A percentile compares a stretch with the other conserved stretches of the same genome.
Conservation (phyloP, 1,140 invertebrate species). For the Drosophila repleta region DNA sequence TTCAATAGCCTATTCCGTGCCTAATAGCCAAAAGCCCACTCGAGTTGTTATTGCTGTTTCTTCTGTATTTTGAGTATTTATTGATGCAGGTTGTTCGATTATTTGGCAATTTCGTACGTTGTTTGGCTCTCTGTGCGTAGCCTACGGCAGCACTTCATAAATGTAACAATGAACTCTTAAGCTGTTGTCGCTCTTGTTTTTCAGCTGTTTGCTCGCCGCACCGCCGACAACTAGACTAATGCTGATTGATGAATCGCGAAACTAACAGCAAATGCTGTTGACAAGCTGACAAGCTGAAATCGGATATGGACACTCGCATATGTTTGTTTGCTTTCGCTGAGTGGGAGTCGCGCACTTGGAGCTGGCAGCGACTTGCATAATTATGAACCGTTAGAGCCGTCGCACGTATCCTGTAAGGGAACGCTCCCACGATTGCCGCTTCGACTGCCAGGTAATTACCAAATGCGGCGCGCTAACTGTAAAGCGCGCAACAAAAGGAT, state of each 20-base stretch:
- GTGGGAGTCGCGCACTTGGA: slow-evolving; percentile 14
- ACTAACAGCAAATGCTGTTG: slow-evolving; percentile 40
- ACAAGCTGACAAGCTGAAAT: slow-evolving; percentile 54
- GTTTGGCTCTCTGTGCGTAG: neutral
- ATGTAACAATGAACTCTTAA: slow-evolving; percentile 82
- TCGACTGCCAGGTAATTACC: slow-evolving; percentile 52
- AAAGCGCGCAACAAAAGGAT: slow-evolving; percentile 76
- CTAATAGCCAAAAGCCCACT: slow-evolving; percentile 1
- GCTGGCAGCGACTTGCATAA: slow-evolving; percentile 60
- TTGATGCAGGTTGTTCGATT: slow-evolving; percentile 36
- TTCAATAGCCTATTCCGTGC: neutral
- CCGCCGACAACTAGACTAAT: slow-evolving; percentile 60
- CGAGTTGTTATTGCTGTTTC: slow-evolving; percentile 1
- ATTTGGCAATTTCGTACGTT: slow-evolving; percentile 4
- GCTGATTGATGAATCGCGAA: slow-evolving; percentile 67
- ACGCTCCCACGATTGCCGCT: slow-evolving; percentile 64
- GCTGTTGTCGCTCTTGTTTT: slow-evolving; percentile 79
- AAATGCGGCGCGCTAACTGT: slow-evolving; percentile 61
- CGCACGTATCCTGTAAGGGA: slow-evolving; percentile 63
- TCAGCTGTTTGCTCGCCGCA: slow-evolving; percentile 34
- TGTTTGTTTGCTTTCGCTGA: neutral
- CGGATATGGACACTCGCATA: slow-evolving; percentile 37
- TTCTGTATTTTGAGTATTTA: neutral
- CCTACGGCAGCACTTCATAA: slow-evolving; percentile 52
- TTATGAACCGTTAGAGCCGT: slow-evolving; percentile 66